Base-by-base conservation (phyloP, 2,797 vertebrate genomes). In the Atherinosoma microstoma region DNA sequence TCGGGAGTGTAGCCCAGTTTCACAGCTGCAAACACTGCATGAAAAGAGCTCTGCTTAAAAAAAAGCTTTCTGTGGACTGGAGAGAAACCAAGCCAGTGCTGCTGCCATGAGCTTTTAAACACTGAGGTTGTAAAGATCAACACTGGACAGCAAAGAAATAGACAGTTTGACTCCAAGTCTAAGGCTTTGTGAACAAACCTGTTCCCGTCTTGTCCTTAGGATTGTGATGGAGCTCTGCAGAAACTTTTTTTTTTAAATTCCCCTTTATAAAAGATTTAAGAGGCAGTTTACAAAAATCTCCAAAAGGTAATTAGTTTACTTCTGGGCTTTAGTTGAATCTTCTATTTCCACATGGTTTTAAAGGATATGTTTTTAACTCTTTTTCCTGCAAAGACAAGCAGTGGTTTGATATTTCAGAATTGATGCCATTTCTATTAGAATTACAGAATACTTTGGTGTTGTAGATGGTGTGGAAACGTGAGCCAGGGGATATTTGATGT, bases 21-120 rank as follows among this genome's bases (percentile, higher is more conserved):
- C 78, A 59, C 85, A 87, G 85, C 84, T 91, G 89, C 84, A 91
- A 92, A 91, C 89, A 76, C 87, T 87, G 86, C 89, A 84, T 90
- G 83, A 92, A 91, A 78, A 87, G 62, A 66, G 72, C 58, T 76
- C 58, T 58, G 73, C 67, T 86, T 88, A 87, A 83, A 68, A 63
- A 83, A 82, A 89, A 88, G 58, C 70, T 68, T 64, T 57, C 68
- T 63, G 62, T 76, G 75, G 15, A 58, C 64, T 61, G 67, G 73
- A 79, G 75, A 64, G 73, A 76, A 80, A 79, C 70, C 58, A 71
- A 73, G 70, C 42, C 47, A 45, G 29, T 64, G 72, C 59, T 24
- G 27, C 47, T 67, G 58, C 76, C 73, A 80, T 67, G 0, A 54
- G 59, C 68, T 45, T 20, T 74, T 71, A 87, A 84, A 70, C 79